Base-by-base conservation (phyloP, 2,113 vertebrate genomes). In the Cephalopholis sonnerati region DNA sequence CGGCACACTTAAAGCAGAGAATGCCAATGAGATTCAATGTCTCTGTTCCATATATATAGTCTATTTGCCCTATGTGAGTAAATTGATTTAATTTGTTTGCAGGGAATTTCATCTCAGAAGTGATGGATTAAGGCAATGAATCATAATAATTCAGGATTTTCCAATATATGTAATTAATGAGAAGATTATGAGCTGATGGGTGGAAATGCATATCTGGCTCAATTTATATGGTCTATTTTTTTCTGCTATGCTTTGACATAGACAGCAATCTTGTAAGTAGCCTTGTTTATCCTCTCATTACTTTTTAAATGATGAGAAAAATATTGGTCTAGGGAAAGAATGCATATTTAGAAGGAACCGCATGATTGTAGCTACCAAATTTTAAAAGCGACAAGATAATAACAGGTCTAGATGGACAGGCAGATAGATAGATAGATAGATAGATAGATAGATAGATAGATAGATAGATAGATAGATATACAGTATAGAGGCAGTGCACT, bases 161-260 rank as follows among this genome's bases (percentile, higher is more conserved):
- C 87, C 85, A 83, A 80, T 87, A 82, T 63, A 73, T 80, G 71
- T 91, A 94, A 92, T 93, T 88, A 93, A 92, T 91, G 73, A 85
- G 41, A 70, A 67, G 61, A 87, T 86, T 88, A 87, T 44, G 68
- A 87, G 71, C 29, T 29, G 3, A 81, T 58, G 61, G 85, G 65
- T 74, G 51, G 65, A 74, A 86, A 80, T 51, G 63, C 46, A 69
- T 67, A 70, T 83, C n/a, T 48, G 17, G 54, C 24, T 63, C 18
- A 58, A 84, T 84, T 81, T 58, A 36, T 76, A 59, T 70, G 7
- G 8, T 66, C 48, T 44, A 20, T 13, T 39, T 4, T 39, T 15
- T 16, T 11, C 15, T 64, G 11, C 24, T 15, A 1, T 62, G 25
- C 13, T 46, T 66, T 72, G 50, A 71, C 53, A 59, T 7, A 18